These are phyloP conservation scores for Acrobasis suavella DNA, from an alignment of 2,888 invertebrate genomes.

Conservation along the genomic window DNA sequence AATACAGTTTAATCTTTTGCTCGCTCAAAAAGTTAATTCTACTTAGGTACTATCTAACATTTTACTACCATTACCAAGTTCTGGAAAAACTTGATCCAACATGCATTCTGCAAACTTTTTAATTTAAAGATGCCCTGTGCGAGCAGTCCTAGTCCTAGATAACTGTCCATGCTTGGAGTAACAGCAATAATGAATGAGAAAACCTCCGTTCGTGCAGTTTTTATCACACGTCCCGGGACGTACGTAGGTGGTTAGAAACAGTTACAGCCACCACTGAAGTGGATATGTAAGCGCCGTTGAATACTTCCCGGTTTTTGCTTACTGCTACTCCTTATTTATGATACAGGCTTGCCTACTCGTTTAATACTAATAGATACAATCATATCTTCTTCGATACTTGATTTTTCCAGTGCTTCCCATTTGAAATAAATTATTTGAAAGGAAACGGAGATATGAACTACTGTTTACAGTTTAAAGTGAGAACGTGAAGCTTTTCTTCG, in stretches of 20 bases:
- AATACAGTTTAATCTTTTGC: too few species aligned
- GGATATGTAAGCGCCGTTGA: constrained; percentile 42
- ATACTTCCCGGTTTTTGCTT: constrained; percentile 32
- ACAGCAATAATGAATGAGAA: constrained; percentile 34
- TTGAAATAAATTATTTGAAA: too few species aligned
- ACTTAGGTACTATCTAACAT: too few species aligned
- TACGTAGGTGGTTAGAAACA: constrained; percentile 45
- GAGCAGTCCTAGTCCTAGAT: constrained; percentile 33
- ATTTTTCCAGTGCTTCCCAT: too few species aligned
- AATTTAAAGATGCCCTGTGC: neutral
- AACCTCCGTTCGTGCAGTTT: constrained; percentile 36
- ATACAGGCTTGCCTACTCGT: neutral
- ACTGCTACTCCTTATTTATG: constrained; percentile 12
- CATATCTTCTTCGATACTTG: too few species aligned
- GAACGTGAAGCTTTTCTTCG: too few species aligned
- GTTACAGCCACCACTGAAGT: constrained; percentile 37
- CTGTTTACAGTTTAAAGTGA: too few species aligned
- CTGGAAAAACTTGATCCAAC: too few species aligned
- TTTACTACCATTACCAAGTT: too few species aligned
- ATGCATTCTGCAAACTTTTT: neutral
- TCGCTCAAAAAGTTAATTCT: too few species aligned
- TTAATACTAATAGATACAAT: neutral
- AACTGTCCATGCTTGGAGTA: constrained; percentile 28
- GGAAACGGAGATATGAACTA: too few species aligned
- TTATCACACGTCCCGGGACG: constrained; percentile 35